Percentiles rank a stretch among this genome's conserved stretches.
phyloP scores from a whole-genome alignment of 2,888 invertebrate genomes.

The Chirona hameri region DNA sequence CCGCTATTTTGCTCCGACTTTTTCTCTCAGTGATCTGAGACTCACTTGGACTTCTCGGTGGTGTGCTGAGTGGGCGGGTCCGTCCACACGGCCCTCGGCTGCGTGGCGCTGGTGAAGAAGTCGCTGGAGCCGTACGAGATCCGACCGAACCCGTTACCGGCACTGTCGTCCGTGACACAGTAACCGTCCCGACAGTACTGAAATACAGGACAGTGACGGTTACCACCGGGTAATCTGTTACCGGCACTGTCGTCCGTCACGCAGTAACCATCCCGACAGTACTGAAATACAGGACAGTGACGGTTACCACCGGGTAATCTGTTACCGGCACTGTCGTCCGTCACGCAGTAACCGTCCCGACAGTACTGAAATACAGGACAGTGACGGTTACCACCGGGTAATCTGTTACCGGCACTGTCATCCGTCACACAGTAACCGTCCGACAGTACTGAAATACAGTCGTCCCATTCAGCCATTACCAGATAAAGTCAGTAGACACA shows the following conservation, averaged over 20 bases:
- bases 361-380: constrained; percentile 4
- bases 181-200: constrained; percentile 26
- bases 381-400: neutral
- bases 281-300: neutral
- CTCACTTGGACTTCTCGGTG: constrained; percentile 32
- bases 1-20: too few species aligned
- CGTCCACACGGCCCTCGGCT: constrained; percentile 34
- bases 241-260: constrained; percentile 3
- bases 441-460: constrained; percentile 14
- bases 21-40: too few species aligned
- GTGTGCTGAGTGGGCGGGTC: constrained; percentile 36
- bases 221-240: neutral
- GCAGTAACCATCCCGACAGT: constrained; percentile 3
- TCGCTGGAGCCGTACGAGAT: constrained; percentile 32
- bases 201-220: neutral
- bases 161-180: constrained; percentile 10
- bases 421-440: constrained; percentile 23
- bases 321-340: constrained; percentile 6
- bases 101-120: constrained; percentile 36
- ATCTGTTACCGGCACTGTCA: neutral
- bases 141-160: neutral
- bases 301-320: neutral
- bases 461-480: too few species aligned
- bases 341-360: constrained; percentile 7
- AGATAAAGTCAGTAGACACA: too few species aligned